Base-by-base conservation (phyloP, 1,140 invertebrate species). In the Drosophila aff. region DNA sequence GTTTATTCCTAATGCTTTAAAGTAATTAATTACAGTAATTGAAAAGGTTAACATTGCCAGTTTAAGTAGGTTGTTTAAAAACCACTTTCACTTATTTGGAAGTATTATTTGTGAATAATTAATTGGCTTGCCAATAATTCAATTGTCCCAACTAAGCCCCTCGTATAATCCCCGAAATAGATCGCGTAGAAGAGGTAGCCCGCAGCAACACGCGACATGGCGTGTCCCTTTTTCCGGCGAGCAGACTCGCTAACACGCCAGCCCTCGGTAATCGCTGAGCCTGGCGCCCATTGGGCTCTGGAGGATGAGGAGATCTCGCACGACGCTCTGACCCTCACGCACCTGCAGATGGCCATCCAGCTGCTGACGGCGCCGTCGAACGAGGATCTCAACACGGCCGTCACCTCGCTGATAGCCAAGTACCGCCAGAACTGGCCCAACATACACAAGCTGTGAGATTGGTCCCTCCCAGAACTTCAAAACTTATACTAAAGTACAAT, bases 291-390 rank as follows among this genome's bases (percentile, higher is more conserved):
- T 41, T 93, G 91, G 89, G 73, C 81, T 3, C 66, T 93, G 38
- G 92, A 93, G 63, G 92, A 93, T 43, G 92, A 93, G 52, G 89
- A 91, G 59, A 64, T 82, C 21, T 72, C 92, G 15, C 91, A 85
- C 31, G 92, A 93, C 82, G 92, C 92, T 4, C 65, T 93, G 50
- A 92, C 92, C 33, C 75, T 95, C 69, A 95, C 94, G 77, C 93
- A 95, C 86, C 90, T 95, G 58, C 94, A 94, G 65, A 94, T 94
- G 82, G 94, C 94, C 26, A 92, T 95, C 59, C 94, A 95, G 81
- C 92, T 95, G 6, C 82, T 95, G 15, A 95, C 94, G 40, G 94
- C 94, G 8, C 94, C 94, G 7, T 94, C 94, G 59, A 93, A 93
- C 73, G 91, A 93, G 36, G 92, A 93, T 76, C 79, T 93, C 57